These are phyloP conservation scores for Chondrilla cf. caribensis DNA, from an alignment of 37 sponge, comb jelly and placozoan genomes.

Conservation along the genomic window DNA sequence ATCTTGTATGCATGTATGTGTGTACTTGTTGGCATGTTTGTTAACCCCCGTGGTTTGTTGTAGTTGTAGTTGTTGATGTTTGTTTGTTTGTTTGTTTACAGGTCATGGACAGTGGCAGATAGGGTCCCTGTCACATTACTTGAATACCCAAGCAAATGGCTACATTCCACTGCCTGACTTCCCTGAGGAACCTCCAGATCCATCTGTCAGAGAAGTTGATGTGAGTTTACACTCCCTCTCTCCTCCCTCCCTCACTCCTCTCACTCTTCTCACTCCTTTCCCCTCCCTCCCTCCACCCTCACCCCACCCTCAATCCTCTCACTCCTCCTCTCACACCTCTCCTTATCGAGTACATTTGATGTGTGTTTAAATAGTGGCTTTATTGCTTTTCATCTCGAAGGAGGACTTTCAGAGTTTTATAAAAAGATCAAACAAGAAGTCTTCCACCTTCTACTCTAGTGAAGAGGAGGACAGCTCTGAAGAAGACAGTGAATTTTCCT, in stretches of 20 bases:
- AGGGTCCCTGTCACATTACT: constrained; percentile 87
- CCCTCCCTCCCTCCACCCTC: too few species aligned
- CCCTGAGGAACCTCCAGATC: constrained; percentile 86
- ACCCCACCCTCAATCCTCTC: background rate
- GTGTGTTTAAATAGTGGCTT: too few species aligned
- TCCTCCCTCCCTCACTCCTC: too few species aligned
- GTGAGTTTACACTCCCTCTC: background rate
- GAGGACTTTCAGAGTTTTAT: constrained; percentile 24
- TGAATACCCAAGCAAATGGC: constrained; percentile 81
- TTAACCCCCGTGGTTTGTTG: background rate
- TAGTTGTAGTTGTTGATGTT: background rate
- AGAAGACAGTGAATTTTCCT: background rate
- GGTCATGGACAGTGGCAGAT: constrained; percentile 86
- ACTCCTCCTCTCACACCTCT: too few species aligned
- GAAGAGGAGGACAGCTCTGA: constrained; percentile 46
- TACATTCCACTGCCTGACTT: constrained; percentile 87
- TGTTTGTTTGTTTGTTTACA: constrained; percentile 4
- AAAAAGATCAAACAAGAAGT: constrained; percentile 28
- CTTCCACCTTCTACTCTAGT: constrained; percentile 40
- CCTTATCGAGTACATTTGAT: too few species aligned
- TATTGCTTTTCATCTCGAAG: too few species aligned
- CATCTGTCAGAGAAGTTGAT: constrained; percentile 83
- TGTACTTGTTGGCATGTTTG: background rate
- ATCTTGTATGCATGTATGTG: background rate
- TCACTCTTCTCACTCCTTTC: too few species aligned